Evolutionary conservation across 1,140 invertebrate genomes (phyloP).

Genomic region (Leptinotarsa texana): DNA sequence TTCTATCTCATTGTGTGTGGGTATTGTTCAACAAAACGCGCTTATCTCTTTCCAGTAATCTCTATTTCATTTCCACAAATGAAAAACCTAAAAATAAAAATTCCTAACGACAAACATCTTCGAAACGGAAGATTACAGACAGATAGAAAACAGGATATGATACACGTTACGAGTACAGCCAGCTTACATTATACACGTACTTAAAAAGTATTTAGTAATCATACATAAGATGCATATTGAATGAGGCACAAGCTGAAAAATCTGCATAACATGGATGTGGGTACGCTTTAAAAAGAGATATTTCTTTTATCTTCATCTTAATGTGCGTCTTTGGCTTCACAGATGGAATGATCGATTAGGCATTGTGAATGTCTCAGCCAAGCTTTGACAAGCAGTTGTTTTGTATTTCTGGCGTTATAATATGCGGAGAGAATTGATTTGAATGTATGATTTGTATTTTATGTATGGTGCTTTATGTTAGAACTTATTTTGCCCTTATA

Average conservation of each 20-base stretch:
- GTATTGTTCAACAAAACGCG: too few relatives aligned
- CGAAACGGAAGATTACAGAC: neutral
- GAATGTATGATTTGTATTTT: neutral
- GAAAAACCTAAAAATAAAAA: neutral
- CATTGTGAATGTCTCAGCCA: neutral
- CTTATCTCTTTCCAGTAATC: neutral
- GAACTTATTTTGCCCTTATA: too few relatives aligned
- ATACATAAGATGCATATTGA: neutral
- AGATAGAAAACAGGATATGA: constrained; percentile 1
- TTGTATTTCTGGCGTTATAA: neutral
- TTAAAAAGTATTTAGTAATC: constrained; percentile 9
- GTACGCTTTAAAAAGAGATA: constrained; percentile 2
- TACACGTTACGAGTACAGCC: neutral
- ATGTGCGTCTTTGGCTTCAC: constrained; percentile 3
- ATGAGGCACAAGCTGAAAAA: constrained; percentile 5
- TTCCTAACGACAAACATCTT: constrained; percentile 1
- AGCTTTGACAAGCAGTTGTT: neutral
- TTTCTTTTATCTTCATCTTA: constrained; percentile 4
- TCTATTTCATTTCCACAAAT: neutral
- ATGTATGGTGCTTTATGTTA: neutral
- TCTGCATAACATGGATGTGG: constrained; percentile 6
- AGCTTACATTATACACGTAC: neutral
- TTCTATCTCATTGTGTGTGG: too few relatives aligned
- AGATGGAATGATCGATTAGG: constrained; percentile 8
- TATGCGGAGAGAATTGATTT: neutral